These are phyloP conservation scores for Diplodus puntazzo DNA, from an alignment of 2,797 vertebrate genomes.

Conservation along the genomic window DNA sequence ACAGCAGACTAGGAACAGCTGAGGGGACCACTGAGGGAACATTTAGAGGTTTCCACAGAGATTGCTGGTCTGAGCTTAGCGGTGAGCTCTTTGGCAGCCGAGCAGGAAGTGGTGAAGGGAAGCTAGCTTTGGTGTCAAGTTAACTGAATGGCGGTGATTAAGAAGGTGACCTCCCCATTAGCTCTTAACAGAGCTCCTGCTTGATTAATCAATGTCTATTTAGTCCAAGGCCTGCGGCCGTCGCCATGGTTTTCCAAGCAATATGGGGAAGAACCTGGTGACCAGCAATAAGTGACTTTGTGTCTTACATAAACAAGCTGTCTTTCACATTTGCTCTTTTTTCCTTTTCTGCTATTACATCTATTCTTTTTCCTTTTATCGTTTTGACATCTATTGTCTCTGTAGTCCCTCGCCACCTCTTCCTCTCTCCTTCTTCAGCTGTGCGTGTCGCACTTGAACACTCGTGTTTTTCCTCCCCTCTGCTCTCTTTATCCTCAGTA, in stretches of 20 bases:
- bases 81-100: not conserved
- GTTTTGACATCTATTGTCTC: constrained; percentile 9
- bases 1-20: not conserved
- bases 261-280: constrained; percentile 49
- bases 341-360: constrained; percentile 4
- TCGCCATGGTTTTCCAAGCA: constrained; percentile 63
- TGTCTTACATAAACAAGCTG: constrained; percentile 2
- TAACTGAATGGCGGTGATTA: constrained; percentile 48
- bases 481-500: constrained; percentile 32
- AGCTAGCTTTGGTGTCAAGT: constrained; percentile 12
- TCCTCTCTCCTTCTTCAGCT: not conserved
- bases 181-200: constrained; percentile 58
- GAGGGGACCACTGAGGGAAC: constrained; percentile 1
- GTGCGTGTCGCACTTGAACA: constrained; percentile 2
- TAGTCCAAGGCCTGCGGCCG: constrained; percentile 44
- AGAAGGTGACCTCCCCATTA: constrained; percentile 56
- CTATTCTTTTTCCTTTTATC: not conserved
- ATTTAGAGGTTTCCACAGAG: constrained; percentile 15
- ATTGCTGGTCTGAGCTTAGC: not conserved
- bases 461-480: not conserved
- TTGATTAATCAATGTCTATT: constrained; percentile 72
- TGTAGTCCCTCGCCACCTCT: constrained; percentile 11
- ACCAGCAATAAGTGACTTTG: constrained; percentile 21
- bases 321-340: not conserved
- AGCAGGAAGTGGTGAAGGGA: not conserved